Conservation (phyloP, 1,140 invertebrate genomes). For the Trichonephila inaurata region DNA sequence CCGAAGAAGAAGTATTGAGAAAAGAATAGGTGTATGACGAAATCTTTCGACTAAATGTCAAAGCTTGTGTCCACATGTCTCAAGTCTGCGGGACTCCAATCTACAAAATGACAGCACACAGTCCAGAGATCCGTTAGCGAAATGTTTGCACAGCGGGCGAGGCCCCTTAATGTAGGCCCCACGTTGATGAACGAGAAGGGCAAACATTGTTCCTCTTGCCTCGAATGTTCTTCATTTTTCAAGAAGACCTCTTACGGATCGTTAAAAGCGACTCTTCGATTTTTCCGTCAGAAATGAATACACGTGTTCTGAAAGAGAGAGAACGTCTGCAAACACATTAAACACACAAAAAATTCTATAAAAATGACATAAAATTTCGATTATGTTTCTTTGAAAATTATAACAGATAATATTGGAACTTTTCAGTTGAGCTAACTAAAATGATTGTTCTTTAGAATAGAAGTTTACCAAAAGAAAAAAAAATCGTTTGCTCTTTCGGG, state of each 20-base stretch:
- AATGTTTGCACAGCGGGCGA: conserved; percentile 57
- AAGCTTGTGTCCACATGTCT: conserved; percentile 64
- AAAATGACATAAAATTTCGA: background rate
- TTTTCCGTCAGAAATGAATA: conserved; percentile 18
- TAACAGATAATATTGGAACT: too few species aligned
- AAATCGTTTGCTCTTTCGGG: too few species aligned
- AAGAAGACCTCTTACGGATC: conserved; percentile 27
- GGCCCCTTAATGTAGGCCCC: conserved; percentile 50
- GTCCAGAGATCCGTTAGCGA: conserved; percentile 51
- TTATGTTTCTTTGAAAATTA: too few species aligned
- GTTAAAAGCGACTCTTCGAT: conserved; percentile 54
- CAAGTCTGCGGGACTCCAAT: conserved; percentile 57
- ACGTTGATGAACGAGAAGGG: conserved; percentile 57
- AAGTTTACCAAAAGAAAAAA: too few species aligned
- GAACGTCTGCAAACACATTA: background rate
- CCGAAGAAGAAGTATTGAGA: background rate
- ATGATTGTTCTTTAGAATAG: too few species aligned
- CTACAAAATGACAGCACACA: conserved; percentile 68
- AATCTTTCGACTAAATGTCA: conserved; percentile 63
- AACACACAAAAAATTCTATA: background rate
- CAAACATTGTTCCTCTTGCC: conserved; percentile 58
- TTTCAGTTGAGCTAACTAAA: too few species aligned
- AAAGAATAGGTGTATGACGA: background rate
- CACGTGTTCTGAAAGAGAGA: background rate
- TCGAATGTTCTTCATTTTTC: conserved; percentile 52